Evolutionary conservation across 2,113 vertebrate genomes (phyloP), one percentile per base, ranked within the genome.

Genomic region (Phrynosoma platyrhinos): DNA sequence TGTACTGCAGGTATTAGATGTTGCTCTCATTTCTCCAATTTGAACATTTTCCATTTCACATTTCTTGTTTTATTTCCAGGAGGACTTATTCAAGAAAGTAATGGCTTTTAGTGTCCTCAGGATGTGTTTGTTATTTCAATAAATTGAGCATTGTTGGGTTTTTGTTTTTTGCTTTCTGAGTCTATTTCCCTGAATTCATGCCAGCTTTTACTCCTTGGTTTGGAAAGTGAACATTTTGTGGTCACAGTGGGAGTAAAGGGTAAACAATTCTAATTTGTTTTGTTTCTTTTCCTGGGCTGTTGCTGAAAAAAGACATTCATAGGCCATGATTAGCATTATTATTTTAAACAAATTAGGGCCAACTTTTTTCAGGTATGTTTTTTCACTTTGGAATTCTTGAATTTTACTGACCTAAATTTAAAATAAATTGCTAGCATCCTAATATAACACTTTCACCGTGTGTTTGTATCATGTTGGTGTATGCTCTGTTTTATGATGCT

Each of bases 201-300:
- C 66, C 53, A 84, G 25, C 2, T 55, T 20, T 52, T 40, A 1
- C 27, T 9, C 32, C 55, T 82, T 69, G 2, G 25, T 82, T 86
- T 82, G 36, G 88, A 89, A 89, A 89, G 27, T 58, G 52, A 82
- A 40, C 68, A 69, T 14, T 82, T 68, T 68, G 83, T 89, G 79
- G 79, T 83, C 27, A 78, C 36, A 9, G 30, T 82, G 52, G 79
- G 79, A 71, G 84, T 69, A 58, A 58, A 86, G 32, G 80, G 42
- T 47, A 13, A 69, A 25, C 47, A 77, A 53, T 86, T 89, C 47
- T 40, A 58, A 9, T n/a, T 86, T 18, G 64, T 5, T 53, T 16
- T 8, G 32, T 88, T 84, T 68, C 62, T 89, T 53, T 58, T 82
- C 18, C 14, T 58, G 52, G 68, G 13, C 14, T 0, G 3, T 27